These are phyloP conservation scores for Pseudorhiza aurosa DNA, from an alignment of 30 jellyfish, hydroid and myxozoan species.

Conservation along the genomic window DNA sequence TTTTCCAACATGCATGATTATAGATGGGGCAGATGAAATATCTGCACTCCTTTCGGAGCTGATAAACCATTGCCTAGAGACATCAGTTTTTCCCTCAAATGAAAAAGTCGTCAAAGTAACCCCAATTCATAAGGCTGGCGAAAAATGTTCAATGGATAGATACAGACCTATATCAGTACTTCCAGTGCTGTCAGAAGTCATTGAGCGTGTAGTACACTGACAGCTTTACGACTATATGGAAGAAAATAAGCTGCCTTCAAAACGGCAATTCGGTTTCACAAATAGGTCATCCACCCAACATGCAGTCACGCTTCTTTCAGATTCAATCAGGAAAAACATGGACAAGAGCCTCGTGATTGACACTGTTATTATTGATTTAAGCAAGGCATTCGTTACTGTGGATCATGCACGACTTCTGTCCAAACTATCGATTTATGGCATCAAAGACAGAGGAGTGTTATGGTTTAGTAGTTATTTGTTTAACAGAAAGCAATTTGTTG, in stretches of 20 bases:
- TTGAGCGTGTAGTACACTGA: constrained; percentile 42
- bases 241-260: constrained; percentile 35
- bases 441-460: constrained; percentile 32
- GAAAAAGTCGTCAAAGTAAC: constrained; percentile 41
- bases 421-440: constrained; percentile 47
- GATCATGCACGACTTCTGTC: constrained; percentile 57
- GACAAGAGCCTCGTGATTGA: constrained; percentile 48
- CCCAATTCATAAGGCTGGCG: constrained; percentile 48
- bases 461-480: constrained; percentile 62
- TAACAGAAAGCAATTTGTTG: constrained; percentile 51
- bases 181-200: constrained; percentile 43
- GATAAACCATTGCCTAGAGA: constrained; percentile 17
- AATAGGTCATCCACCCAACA: constrained; percentile 39
- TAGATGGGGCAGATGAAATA: constrained; percentile 57
- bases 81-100: constrained; percentile 18
- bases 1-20: constrained; percentile 48
- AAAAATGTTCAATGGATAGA: constrained; percentile 36
- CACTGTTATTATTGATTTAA: constrained; percentile 41
- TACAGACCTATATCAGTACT: constrained; percentile 36
- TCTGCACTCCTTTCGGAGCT: constrained; percentile 36
- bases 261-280: constrained; percentile 50
- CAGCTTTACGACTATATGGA: constrained; percentile 34
- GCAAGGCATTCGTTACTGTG: constrained; percentile 48
- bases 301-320: constrained; percentile 47
- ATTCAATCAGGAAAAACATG: constrained; percentile 19